Percentiles rank a stretch among this genome's conserved stretches.
Evolutionary conservation across 1,140 invertebrate genomes (phyloP).

Genomic region (Drosophila melanogaster): Release_6_plus_ISO1_MT NT_033777.3:17499001-17499500

Average conservation of each 20-base stretch:
- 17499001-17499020: slow-evolving; percentile 42
- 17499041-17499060: slow-evolving; percentile 50
- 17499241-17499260: slow-evolving; percentile 73
- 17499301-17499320: slow-evolving; percentile 76
- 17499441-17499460: slow-evolving; percentile 31
- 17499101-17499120: slow-evolving; percentile 19
- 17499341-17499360: slow-evolving; percentile 13
- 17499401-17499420: slow-evolving; percentile 51
- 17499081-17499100: slow-evolving; percentile 53
- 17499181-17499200: neutral
- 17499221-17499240: slow-evolving; percentile 59
- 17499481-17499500: slow-evolving; percentile 68
- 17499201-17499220: slow-evolving; percentile 40
- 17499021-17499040: slow-evolving; percentile 33
- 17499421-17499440: slow-evolving; percentile 42
- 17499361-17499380: slow-evolving; percentile 63
- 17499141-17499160: slow-evolving; percentile 19
- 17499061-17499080: slow-evolving; percentile 37
- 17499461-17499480: slow-evolving; percentile 46
- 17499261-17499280: slow-evolving; percentile 75
- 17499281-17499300: slow-evolving; percentile 76
- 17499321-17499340: slow-evolving; percentile 41
- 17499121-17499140: slow-evolving; percentile 25
- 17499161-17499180: slow-evolving; percentile 2
- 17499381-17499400: slow-evolving; percentile 70